Evolutionary conservation across 2,797 vertebrate species (phyloP), one percentile per base, ranked within the genome.

Genomic region (Platyrinchus mystaceus): DNA sequence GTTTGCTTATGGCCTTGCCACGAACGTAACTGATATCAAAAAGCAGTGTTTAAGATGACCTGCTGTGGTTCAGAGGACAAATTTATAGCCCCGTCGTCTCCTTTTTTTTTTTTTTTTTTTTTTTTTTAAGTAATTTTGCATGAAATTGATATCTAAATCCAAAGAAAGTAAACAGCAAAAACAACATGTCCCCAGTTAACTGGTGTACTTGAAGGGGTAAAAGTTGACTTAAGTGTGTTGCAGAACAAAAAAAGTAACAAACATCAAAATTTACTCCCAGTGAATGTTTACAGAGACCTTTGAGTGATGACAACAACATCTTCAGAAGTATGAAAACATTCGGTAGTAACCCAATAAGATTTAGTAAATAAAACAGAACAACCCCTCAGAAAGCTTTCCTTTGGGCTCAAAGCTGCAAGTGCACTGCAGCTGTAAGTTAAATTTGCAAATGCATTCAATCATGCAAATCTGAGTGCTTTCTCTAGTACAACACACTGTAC

Each of bases 1-100:
- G 58, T 96, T 96, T 92, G 82, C 84, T 80, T 70, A 91, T 53
- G 79, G 91, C 95, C 94, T 95, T 87, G 84, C 92, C 58, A 12
- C 56, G 49, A 82, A 84, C 0, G 1, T 46, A 74, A 82, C 58
- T 16, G 84, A 95, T 90, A 91, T 41, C 52, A 64, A 46, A 76
- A 88, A 70, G 39, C 52, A 70, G 56, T 18, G 1, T 79, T 84
- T 89, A 60, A 67, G 47, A 67, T 62, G 73, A 90, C 89, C 79
- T 83, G 34, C 44, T 52, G 52, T 10, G 2, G 58, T 39, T 81
- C 55, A 80, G 59, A 84, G 76, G 59, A 71, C 84, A 89, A 73
- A 70, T 59, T 64, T 75, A 70, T 4, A 74, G 47, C 26, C 41
- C 74, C 23, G 30, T 37, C 30, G 49, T n/a, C 21, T 39, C 0